These are phyloP conservation scores for Brachyopa scutellaris DNA, from an alignment of 2,888 invertebrate genomes.

Conservation along the genomic window DNA sequence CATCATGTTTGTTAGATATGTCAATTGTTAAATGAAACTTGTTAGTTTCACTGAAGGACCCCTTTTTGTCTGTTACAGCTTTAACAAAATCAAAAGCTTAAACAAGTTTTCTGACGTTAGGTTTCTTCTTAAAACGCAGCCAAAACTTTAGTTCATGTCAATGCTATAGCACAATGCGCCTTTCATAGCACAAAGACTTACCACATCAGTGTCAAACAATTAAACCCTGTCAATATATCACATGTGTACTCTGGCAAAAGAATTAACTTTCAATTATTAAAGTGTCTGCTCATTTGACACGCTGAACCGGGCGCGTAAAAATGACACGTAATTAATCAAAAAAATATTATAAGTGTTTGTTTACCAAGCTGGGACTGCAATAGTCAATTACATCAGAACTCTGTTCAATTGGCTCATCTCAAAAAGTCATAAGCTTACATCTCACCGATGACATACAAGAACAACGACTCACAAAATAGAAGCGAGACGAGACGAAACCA, in stretches of 20 bases:
- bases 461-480: neutral
- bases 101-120: too few species aligned
- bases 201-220: too few species aligned
- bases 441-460: neutral
- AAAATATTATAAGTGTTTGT: constrained; percentile 28
- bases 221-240: constrained; percentile 34
- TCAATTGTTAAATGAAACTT: too few species aligned
- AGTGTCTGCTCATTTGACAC: constrained; percentile 55
- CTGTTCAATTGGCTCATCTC: constrained; percentile 21
- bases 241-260: constrained; percentile 9
- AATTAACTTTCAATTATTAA: constrained; percentile 55
- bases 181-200: too few species aligned
- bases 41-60: too few species aligned
- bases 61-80: too few species aligned
- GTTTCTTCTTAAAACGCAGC: too few species aligned
- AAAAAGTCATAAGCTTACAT: constrained; percentile 16
- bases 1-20: too few species aligned
- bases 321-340: constrained; percentile 60
- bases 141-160: too few species aligned
- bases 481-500: constrained; percentile 4
- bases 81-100: too few species aligned
- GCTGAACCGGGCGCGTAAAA: constrained; percentile 5
- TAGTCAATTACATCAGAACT: constrained; percentile 37
- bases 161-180: too few species aligned
- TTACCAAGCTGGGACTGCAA: neutral